phyloP scores from a whole-genome alignment of 2,113 vertebrate genomes.

The Trinectes maculatus region DNA sequence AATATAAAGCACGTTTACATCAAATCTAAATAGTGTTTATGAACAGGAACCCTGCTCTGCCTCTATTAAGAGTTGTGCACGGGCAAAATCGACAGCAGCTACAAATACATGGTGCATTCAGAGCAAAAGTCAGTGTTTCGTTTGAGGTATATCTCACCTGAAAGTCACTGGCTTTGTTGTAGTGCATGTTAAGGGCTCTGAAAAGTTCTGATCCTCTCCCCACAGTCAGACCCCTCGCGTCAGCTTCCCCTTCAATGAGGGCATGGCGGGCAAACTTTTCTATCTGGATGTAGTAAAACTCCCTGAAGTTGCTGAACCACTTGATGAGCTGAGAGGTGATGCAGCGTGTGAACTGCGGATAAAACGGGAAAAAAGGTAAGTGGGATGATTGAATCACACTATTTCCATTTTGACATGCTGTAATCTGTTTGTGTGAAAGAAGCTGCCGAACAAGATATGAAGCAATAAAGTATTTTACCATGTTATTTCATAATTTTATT shows the following conservation, averaged over 20 bases:
- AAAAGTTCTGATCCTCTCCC: constrained; percentile 90
- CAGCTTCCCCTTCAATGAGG: constrained; percentile 77
- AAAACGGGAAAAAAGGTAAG: constrained; percentile 43
- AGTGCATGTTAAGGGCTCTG: constrained; percentile 88
- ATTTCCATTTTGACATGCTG: not conserved
- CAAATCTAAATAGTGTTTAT: too few relatives aligned
- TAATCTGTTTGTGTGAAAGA: too few relatives aligned
- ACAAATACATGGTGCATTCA: not conserved
- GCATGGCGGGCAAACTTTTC: constrained; percentile 91
- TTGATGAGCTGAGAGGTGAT: constrained; percentile 95
- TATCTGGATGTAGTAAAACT: constrained; percentile 97
- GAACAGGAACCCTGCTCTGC: not conserved
- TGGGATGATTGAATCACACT: not conserved
- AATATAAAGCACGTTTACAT: too few relatives aligned
- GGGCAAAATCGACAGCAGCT: too few relatives aligned
- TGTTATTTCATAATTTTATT: too few relatives aligned
- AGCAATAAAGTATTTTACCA: too few relatives aligned
- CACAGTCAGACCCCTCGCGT: constrained; percentile 79
- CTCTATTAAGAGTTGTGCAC: not conserved
- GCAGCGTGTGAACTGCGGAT: constrained; percentile 89
- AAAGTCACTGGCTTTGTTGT: constrained; percentile 92
- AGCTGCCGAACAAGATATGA: not conserved
- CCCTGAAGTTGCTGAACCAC: constrained; percentile 97
- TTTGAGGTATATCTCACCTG: constrained; percentile 79
- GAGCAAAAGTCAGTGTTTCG: not conserved